A percentile compares a stretch with the other conserved stretches of the same genome.
Evolutionary conservation across 2,888 invertebrate species (phyloP).

Genomic region (Protonemura montana): DNA sequence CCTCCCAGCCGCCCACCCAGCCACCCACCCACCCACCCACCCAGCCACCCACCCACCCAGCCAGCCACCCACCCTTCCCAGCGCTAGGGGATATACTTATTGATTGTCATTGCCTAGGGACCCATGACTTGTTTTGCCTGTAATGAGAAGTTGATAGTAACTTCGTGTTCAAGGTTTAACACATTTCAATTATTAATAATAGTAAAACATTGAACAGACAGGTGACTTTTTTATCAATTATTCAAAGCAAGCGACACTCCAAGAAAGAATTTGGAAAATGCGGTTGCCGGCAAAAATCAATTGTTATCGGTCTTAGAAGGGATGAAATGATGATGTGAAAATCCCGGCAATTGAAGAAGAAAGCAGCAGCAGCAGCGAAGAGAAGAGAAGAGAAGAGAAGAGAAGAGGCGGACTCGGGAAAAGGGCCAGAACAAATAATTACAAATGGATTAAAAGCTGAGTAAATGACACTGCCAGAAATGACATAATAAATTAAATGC

Average conservation of each 20-base stretch:
- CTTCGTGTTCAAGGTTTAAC: neutral
- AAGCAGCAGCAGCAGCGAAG: neutral
- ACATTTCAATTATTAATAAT: neutral
- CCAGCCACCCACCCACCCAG: too few relatives aligned
- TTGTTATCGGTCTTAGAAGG: neutral
- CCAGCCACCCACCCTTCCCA: too few relatives aligned
- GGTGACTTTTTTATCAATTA: neutral
- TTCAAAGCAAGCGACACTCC: neutral
- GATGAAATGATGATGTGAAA: neutral
- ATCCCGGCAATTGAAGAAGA: neutral
- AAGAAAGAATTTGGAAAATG: neutral
- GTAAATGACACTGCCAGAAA: slow-evolving; percentile 26
- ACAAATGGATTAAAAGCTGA: slow-evolving; percentile 37
- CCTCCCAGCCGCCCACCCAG: too few relatives aligned
- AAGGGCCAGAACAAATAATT: slow-evolving; percentile 31
- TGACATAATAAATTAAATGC: slow-evolving; percentile 20
- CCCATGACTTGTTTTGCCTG: too few relatives aligned
- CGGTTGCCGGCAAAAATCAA: neutral
- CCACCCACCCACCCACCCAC: too few relatives aligned
- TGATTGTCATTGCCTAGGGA: neutral
- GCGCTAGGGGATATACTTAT: neutral
- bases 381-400: neutral
- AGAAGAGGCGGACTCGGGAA: neutral
- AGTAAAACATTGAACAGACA: neutral
- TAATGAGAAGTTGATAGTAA: too few relatives aligned